Percentiles rank a stretch among this genome's conserved stretches.
These are phyloP conservation scores for Ancistrus triradiatus DNA, from an alignment of 2,113 vertebrate genomes.

Conservation along the genomic window DNA sequence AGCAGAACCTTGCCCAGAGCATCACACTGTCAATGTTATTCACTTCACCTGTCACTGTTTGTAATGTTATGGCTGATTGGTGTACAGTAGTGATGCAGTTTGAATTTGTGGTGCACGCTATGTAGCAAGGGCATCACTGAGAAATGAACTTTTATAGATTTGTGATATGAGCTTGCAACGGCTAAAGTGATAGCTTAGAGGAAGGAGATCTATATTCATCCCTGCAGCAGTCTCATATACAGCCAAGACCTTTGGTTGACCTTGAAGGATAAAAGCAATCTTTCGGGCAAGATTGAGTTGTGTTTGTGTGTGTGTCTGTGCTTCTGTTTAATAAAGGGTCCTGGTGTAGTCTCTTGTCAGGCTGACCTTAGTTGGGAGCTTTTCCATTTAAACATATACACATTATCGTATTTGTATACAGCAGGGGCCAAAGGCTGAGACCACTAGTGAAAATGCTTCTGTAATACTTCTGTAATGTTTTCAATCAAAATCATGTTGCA, in stretches of 20 bases:
- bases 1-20: too few species aligned
- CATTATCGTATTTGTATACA: too few species aligned
- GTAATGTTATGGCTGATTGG: too few species aligned
- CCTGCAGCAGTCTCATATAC: constrained; percentile 16
- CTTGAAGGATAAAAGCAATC: constrained; percentile 64
- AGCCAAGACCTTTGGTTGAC: constrained; percentile 57
- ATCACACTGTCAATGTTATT: too few species aligned
- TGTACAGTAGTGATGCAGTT: constrained; percentile 28
- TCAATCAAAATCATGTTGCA: too few species aligned
- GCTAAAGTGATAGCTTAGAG: constrained; percentile 39
- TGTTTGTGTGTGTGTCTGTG: background rate
- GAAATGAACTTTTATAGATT: constrained; percentile 62
- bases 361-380: too few species aligned
- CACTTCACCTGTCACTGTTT: too few species aligned
- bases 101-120: constrained; percentile 47
- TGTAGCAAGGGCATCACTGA: constrained; percentile 30
- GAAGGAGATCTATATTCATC: constrained; percentile 28
- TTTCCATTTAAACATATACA: too few species aligned
- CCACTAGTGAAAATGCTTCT: too few species aligned
- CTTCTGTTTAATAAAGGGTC: background rate
- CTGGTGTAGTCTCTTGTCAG: background rate
- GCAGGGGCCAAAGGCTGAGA: too few species aligned
- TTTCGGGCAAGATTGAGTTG: constrained; percentile 45
- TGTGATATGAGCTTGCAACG: constrained; percentile 56
- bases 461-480: too few species aligned